Evolutionary conservation across 2,113 vertebrate genomes (phyloP), one percentile per base, ranked within the genome.

Genomic region (Mungos mungo): DNA sequence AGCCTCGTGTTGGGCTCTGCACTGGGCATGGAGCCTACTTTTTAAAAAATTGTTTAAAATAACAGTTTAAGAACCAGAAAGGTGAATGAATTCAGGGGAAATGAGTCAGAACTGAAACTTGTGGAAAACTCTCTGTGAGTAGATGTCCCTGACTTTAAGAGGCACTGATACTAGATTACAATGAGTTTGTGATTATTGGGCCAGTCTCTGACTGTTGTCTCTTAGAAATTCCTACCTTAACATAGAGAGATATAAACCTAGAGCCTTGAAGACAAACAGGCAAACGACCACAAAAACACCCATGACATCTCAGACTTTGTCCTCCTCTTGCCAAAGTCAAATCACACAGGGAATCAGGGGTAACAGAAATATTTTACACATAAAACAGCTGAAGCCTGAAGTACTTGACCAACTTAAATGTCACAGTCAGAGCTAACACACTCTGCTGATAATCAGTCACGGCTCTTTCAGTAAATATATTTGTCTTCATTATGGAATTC

Each of bases 111-210:
- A 41, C 47, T 54, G 2, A 54, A 81, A 52, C 10, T 93, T 76
- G 35, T 2, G 74, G 33, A 38, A 85, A 81, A 4, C 35, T 57
- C 0, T 63, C 0, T 29, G 16, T 72, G 2, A 35, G 1, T 57
- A 19, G 12, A 0, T 52, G 29, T 71, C 50, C 14, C 27, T 89
- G 18, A 0, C 52, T n/a, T 15, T 38, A 54, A 68, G 57, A 54
- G 4, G 0, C 29, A 23, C 19, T 11, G 31, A 69, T 3, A 31
- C 4, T 60, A 0, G 29, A 69, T n/a, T 10, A 47, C 1, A 23
- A 1, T 25, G 19, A 72, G 29, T 60, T 41, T 66, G 7, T 27
- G 35, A 52, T 54, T 86, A 50, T 8, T 25, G n/a, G 12, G 5
- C 19, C 29, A 21, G 15, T 79, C 27, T 86, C 86, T 92, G 31